Base-by-base conservation (phyloP, 2,113 vertebrate species). In the Protobothrops flavoviridis region DNA sequence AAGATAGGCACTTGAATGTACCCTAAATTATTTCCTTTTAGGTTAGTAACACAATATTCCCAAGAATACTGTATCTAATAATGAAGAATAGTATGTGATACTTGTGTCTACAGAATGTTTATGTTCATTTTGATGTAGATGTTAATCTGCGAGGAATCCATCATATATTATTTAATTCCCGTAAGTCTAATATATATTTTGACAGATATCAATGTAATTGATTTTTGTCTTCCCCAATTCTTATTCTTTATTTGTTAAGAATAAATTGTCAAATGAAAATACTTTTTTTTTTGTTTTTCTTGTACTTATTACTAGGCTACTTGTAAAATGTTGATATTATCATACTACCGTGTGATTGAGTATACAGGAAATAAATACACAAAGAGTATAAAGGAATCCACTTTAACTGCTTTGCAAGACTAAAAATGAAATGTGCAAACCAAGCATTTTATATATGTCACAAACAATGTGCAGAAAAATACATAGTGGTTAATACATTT, bases 291-390 rank as follows among this genome's bases (percentile, higher is more conserved):
- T 95, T 96, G 91, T 93, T 95, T 96, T 95, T 57, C 11, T 81
- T 95, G 95, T 96, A 95, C 94, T 96, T 94, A 96, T 95, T 95
- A 95, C 94, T 94, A 95, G 87, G 94, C 93, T 94, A 95, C 92
- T 93, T 96, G 94, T 96, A 92, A 95, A 96, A 96, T 43, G 7
- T 81, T 81, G 74, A 43, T 81, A 43, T 81, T 81, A 43, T 21
- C 33, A 81, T 39, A 39, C 2, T 81, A 81, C 3, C 33, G 94
- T 96, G 95, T 96, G 96, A 96, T 95, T 97, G 96, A 97, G 96
- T 96, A 92, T 96, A 96, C 95, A 97, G 95, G 93, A 94, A 95
- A 92, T 95, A 93, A 69, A 69, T 96, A 94, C 94, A 96, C 94
- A 95, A 85, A 95, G 95, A 96, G 89, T 92, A 95, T 61, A 94